Conservation (phyloP, 2,888 invertebrate genomes). For the Galerucella calmariensis region DNA sequence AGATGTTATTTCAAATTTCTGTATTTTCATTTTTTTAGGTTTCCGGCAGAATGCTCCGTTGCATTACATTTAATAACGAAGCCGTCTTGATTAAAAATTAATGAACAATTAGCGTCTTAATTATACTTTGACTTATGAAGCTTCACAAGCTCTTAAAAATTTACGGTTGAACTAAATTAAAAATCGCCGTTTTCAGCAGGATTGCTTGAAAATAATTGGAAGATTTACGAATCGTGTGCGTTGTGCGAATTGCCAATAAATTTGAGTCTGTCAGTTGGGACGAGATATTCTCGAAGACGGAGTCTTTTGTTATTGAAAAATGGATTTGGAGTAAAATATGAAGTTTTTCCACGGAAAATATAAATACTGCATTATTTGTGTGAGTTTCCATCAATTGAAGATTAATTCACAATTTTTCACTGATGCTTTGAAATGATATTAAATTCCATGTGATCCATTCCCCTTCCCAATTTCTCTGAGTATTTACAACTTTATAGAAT, state of each 20-base stretch:
- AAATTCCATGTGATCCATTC: too few relatives aligned
- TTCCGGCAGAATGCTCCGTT: neutral
- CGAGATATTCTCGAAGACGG: too few relatives aligned
- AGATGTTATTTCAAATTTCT: neutral
- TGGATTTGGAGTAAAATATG: too few relatives aligned
- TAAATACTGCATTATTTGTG: too few relatives aligned
- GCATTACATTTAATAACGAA: constrained; percentile 2
- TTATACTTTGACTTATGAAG: neutral
- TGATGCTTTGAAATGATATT: too few relatives aligned
- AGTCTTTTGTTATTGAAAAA: too few relatives aligned
- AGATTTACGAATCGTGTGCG: neutral
- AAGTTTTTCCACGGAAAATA: too few relatives aligned
- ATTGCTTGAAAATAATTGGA: neutral
- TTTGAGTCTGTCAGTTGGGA: neutral
- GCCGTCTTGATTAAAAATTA: constrained; percentile 15
- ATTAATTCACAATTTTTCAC: too few relatives aligned
- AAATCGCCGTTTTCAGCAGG: neutral
- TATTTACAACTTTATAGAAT: too few relatives aligned
- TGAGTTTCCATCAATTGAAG: too few relatives aligned
- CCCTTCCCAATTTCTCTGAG: too few relatives aligned
- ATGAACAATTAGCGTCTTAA: constrained; percentile 14
- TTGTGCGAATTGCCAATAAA: neutral
- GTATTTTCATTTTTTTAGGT: neutral
- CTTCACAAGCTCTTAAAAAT: neutral
- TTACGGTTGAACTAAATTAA: neutral